phyloP scores from a whole-genome alignment of 2,888 invertebrate genomes.

The Troides oblongomaculatus region DNA sequence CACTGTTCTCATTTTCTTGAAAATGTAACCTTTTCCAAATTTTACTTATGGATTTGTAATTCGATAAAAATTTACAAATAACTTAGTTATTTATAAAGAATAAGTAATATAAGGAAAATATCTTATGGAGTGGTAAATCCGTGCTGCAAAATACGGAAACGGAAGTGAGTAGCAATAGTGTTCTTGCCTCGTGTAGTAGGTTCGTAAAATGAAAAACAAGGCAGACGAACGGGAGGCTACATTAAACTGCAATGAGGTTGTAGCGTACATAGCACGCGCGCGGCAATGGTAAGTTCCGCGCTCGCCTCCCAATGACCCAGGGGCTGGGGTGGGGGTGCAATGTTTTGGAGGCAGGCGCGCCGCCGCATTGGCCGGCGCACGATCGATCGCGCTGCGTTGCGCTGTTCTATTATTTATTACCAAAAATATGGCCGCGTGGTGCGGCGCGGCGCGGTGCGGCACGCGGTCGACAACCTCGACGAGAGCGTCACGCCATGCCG shows the following conservation, averaged over 20 bases:
- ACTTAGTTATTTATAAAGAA: too few species aligned
- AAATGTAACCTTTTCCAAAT: too few species aligned
- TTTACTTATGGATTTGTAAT: too few species aligned
- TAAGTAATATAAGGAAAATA: too few species aligned
- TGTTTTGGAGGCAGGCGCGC: constrained; percentile 44
- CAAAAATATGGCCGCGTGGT: constrained; percentile 73
- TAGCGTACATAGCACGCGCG: constrained; percentile 33
- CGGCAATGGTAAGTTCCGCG: constrained; percentile 29
- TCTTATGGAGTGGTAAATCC: background rate
- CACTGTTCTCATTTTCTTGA: too few species aligned
- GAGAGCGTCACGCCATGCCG: constrained; percentile 24
- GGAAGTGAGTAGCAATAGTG: background rate
- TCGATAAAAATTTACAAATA: too few species aligned
- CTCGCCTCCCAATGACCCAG: constrained; percentile 34
- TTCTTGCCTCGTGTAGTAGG: background rate
- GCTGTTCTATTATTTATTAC: constrained; percentile 75
- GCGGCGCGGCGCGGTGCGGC: constrained; percentile 45
- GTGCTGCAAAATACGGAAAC: background rate
- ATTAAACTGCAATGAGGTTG: constrained; percentile 28
- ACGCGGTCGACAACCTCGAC: constrained; percentile 33
- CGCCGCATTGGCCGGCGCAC: constrained; percentile 62
- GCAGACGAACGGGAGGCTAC: constrained; percentile 29
- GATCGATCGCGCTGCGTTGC: constrained; percentile 70
- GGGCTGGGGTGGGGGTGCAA: constrained; percentile 26
- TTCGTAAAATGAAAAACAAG: background rate